A percentile compares a stretch with the other conserved stretches of the same genome.
phyloP scores from a whole-genome alignment of 2,113 vertebrate genomes.

The Percopsis transmontana region DNA sequence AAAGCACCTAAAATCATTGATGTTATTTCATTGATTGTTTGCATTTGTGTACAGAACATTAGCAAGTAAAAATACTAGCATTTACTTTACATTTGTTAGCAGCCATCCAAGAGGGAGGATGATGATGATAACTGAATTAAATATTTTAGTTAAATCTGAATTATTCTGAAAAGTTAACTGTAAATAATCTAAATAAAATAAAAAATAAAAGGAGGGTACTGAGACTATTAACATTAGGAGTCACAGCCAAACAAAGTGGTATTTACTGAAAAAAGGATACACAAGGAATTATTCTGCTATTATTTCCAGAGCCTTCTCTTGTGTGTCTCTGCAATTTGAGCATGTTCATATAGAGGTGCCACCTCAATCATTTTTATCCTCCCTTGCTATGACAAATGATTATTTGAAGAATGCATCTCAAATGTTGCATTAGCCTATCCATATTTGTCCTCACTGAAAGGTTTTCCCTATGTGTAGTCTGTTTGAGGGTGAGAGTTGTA shows the following conservation, averaged over 20 bases:
- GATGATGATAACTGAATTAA: neutral
- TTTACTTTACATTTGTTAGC: neutral
- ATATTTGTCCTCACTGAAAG: slow-evolving; percentile 33
- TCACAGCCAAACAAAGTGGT: slow-evolving; percentile 20
- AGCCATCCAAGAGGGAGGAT: neutral
- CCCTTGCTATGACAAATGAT: slow-evolving; percentile 5
- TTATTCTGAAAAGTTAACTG: neutral
- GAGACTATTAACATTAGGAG: slow-evolving; percentile 5
- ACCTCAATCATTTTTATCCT: slow-evolving; percentile 29
- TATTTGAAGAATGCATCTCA: slow-evolving; percentile 25
- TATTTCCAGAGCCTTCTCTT: slow-evolving; percentile 27
- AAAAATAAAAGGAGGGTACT: slow-evolving; percentile 8
- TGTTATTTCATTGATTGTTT: neutral
- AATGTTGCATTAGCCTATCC: slow-evolving; percentile 33
- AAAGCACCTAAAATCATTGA: neutral
- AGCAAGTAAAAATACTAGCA: neutral
- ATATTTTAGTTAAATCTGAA: neutral
- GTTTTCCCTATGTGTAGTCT: slow-evolving; percentile 20
- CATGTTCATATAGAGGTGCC: slow-evolving; percentile 26
- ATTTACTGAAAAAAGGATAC: slow-evolving; percentile 16
- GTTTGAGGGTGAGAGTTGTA: neutral
- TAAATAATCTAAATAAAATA: slow-evolving; percentile 12
- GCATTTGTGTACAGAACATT: neutral
- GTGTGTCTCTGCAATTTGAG: slow-evolving; percentile 16
- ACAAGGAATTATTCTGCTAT: slow-evolving; percentile 25